Evolutionary conservation across 2,797 vertebrate species (phyloP).

Genomic region (Leptoclinus maculatus): DNA sequence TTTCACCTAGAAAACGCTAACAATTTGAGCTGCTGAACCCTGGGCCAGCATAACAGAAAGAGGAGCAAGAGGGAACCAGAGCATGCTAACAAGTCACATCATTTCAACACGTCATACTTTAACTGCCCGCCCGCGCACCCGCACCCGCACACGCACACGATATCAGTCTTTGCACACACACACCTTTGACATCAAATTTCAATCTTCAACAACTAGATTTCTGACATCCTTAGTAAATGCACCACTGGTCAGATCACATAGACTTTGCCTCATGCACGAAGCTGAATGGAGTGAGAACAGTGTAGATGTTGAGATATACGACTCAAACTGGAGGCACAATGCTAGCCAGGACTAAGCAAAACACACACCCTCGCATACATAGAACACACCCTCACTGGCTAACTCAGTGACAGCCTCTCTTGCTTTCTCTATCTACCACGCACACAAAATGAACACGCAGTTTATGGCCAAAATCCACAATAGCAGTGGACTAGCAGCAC

Average conservation of each 20-base stretch:
- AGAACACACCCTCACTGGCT: neutral
- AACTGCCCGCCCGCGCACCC: conserved; percentile 27
- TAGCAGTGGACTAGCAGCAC: neutral
- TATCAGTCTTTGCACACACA: conserved; percentile 3
- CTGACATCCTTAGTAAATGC: conserved; percentile 60
- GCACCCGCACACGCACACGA: conserved; percentile 5
- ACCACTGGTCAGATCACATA: conserved; percentile 41
- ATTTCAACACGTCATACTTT: conserved; percentile 44
- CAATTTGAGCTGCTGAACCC: conserved; percentile 20
- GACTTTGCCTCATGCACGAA: conserved; percentile 58
- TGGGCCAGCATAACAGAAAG: conserved; percentile 32
- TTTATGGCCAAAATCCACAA: conserved; percentile 21
- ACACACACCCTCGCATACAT: neutral
- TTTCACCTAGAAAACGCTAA: conserved; percentile 20
- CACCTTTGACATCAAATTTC: conserved; percentile 11
- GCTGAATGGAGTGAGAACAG: conserved; percentile 44
- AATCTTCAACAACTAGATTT: conserved; percentile 27
- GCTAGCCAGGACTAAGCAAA: conserved; percentile 19
- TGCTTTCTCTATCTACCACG: neutral
- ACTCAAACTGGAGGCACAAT: conserved; percentile 39
- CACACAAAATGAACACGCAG: conserved; percentile 13
- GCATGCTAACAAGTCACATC: conserved; percentile 64
- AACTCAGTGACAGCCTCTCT: conserved; percentile 13
- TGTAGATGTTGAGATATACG: conserved; percentile 10
- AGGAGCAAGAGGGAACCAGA: conserved; percentile 35